Evolutionary conservation across 2,113 vertebrate genomes (phyloP).

Genomic region (Oreochromis spilurus): DNA sequence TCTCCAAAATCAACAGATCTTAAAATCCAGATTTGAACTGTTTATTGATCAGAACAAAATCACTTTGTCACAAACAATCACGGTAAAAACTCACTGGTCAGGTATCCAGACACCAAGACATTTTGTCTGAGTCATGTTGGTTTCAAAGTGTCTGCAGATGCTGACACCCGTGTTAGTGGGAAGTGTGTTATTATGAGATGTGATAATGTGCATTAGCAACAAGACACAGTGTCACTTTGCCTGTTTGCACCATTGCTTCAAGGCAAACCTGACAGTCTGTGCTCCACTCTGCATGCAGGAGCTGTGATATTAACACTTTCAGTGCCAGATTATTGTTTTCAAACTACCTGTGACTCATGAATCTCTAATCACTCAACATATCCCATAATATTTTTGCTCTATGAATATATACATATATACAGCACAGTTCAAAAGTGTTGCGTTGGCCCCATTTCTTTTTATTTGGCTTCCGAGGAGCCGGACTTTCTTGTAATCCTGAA

Average conservation of each 20-base stretch:
- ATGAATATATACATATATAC: background rate
- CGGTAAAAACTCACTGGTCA: background rate
- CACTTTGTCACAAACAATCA: background rate
- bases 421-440: accelerated
- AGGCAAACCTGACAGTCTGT: background rate
- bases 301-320: background rate
- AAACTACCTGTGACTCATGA: background rate
- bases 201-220: background rate
- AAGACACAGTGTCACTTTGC: background rate
- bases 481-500: background rate
- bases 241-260: background rate
- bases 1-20: background rate
- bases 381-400: accelerated
- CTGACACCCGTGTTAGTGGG: background rate
- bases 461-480: background rate
- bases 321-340: background rate
- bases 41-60: background rate
- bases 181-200: background rate
- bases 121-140: background rate
- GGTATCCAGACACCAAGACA: background rate
- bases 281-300: background rate
- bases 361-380: accelerated
- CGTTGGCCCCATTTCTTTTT: background rate
- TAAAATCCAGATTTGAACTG: background rate
- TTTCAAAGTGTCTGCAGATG: background rate